Evolutionary conservation across 1,140 invertebrate genomes (phyloP), one percentile per base, ranked within the genome.

Genomic region (Pachyrhynchus sulphureomaculatus): DNA sequence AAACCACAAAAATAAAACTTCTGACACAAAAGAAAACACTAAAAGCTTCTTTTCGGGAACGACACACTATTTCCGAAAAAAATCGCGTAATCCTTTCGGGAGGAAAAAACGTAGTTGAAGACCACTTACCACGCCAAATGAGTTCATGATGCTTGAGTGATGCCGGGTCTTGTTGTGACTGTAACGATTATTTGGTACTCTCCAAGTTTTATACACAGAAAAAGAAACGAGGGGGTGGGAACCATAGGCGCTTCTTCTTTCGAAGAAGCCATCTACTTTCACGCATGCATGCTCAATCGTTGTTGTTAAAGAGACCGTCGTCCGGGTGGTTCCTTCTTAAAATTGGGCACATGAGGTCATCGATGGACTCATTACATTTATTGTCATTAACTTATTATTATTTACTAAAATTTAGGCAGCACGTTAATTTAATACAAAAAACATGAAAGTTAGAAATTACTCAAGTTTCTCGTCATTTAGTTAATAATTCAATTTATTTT

Each of bases 61-160:
- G 26, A 36, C 1, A 13, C 12, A 23, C 51, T 39, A n/a, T 13
- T 42, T 18, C 21, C 44, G 23, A 5, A 29, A 12, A 32, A 47
- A 44, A 10, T 12, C n/a, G 47, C 49, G 10, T 20, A 21, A 24
- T 41, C 33, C 23, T 15, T 42, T 10, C 23, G 13, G 20, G 48
- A 20, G 24, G 6, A 10, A 24, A 32, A 44, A 58, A 20, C 42
- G 53, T 10, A 29, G 26, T 9, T 29, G 24, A 26, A 9, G 26
- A 29, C 51, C 65, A 68, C 75, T 75, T 75, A 76, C 75, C 75
- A 76, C 72, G 69, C 72, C 71, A 63, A 68, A 73, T 65, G 69
- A 72, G 68, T 75, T 76, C 75, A 76, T 76, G 75, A 75, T 75
- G 75, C 73, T 73, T 72, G 68, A 62, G 59, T 72, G 70, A 66